These are phyloP conservation scores for Balaeniceps rex DNA, from an alignment of 2,113 vertebrate genomes.

Conservation along the genomic window DNA sequence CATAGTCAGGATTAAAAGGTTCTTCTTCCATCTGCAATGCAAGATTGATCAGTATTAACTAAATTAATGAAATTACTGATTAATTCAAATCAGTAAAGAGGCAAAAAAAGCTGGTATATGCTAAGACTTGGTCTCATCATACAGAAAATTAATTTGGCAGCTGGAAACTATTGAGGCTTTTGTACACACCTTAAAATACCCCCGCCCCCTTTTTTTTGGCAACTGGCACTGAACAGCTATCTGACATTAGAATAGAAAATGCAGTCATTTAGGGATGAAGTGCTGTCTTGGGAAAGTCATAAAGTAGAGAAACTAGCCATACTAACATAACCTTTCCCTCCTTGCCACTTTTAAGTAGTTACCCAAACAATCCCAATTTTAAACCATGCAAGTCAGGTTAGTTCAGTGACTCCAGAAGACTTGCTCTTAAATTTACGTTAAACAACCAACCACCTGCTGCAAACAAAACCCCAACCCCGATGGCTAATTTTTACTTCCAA, in stretches of 20 bases:
- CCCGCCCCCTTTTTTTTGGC: fast-evolving
- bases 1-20: slow-evolving; percentile 96
- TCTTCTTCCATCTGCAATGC: slow-evolving; percentile 94
- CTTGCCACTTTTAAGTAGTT: background rate
- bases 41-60: slow-evolving; percentile 5
- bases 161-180: background rate
- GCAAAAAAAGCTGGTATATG: background rate
- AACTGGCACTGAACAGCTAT: background rate
- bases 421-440: background rate
- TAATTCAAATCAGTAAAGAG: background rate
- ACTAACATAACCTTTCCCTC: background rate
- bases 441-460: background rate
- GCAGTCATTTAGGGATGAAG: background rate
- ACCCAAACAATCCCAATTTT: background rate
- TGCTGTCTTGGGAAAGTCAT: background rate
- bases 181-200: background rate
- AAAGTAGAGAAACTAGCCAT: background rate
- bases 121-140: background rate
- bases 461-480: background rate
- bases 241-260: background rate
- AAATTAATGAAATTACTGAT: no score
- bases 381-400: background rate
- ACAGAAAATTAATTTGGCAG: background rate
- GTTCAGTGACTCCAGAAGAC: background rate
- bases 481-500: background rate